Evolutionary conservation across 2,888 invertebrate species (phyloP).

Genomic region (Cryptophagus acutangulus): DNA sequence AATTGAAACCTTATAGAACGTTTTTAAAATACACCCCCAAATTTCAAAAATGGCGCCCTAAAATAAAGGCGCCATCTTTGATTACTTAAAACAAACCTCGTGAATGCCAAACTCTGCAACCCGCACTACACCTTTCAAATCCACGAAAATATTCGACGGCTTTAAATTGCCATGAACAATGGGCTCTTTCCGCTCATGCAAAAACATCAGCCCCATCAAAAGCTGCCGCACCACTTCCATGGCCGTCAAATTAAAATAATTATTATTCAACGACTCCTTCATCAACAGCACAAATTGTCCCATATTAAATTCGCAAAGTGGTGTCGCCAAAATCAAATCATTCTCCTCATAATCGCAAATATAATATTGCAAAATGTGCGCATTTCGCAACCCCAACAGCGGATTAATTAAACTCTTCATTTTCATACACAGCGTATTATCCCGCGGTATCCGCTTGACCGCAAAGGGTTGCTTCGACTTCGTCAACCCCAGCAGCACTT

Average conservation of each 20-base stretch:
- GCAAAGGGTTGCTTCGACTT: constrained; percentile 37
- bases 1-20: constrained; percentile 11
- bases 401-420: constrained; percentile 37
- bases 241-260: constrained; percentile 27
- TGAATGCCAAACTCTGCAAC: constrained; percentile 48
- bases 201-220: constrained; percentile 37
- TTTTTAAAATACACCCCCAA: background rate
- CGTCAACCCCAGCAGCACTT: constrained; percentile 43
- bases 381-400: constrained; percentile 34
- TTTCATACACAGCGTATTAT: constrained; percentile 30
- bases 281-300: constrained; percentile 41
- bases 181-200: constrained; percentile 40
- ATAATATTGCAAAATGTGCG: constrained; percentile 38
- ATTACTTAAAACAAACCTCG: too few species aligned
- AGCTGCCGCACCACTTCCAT: constrained; percentile 37
- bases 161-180: constrained; percentile 48
- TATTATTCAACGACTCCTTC: constrained; percentile 29
- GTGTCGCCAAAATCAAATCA: constrained; percentile 40
- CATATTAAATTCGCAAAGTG: constrained; percentile 45
- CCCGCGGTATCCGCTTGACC: constrained; percentile 33
- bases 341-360: constrained; percentile 38
- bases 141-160: constrained; percentile 47
- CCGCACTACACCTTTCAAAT: constrained; percentile 41
- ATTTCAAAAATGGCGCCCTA: too few species aligned
- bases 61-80: too few species aligned